Evolutionary conservation across 2,888 invertebrate species (phyloP).

Genomic region (Leuctra nigra): DNA sequence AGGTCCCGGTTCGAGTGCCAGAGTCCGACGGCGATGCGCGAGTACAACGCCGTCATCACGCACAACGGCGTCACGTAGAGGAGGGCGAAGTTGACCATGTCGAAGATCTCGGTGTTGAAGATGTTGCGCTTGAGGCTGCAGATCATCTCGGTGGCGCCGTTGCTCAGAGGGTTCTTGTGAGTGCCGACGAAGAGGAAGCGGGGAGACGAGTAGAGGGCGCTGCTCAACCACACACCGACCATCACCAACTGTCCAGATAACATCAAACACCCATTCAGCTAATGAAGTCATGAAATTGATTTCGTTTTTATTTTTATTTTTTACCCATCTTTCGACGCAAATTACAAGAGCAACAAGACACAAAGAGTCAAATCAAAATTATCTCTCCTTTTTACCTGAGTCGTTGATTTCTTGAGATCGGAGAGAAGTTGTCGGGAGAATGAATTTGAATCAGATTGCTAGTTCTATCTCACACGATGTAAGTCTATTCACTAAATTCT

Average conservation of each 20-base stretch:
- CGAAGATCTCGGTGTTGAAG: slow-evolving; percentile 70
- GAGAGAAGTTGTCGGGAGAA: no score
- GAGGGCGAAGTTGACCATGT: slow-evolving; percentile 74
- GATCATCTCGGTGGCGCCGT: slow-evolving; percentile 57
- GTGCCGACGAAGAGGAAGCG: slow-evolving; percentile 79
- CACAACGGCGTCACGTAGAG: slow-evolving; percentile 75
- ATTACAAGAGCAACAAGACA: no score
- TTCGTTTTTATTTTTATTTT: no score
- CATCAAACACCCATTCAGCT: background rate
- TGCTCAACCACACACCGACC: slow-evolving; percentile 71
- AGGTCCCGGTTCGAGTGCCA: slow-evolving; percentile 48
- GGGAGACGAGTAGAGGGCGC: slow-evolving; percentile 75
- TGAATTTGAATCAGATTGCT: no score
- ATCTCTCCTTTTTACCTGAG: no score
- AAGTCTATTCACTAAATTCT: no score
- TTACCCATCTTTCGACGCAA: no score
- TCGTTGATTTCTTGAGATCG: no score
- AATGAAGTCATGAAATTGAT: no score
- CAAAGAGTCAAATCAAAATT: no score
- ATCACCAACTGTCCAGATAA: slow-evolving; percentile 58
- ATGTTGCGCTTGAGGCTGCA: slow-evolving; percentile 68
- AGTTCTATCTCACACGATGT: no score
- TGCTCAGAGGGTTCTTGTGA: slow-evolving; percentile 53
- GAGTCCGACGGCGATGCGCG: slow-evolving; percentile 73
- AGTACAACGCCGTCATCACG: slow-evolving; percentile 72